Evolutionary conservation across 2,113 vertebrate species (phyloP), one percentile per base, ranked within the genome.

Genomic region (Calidris pugnax): DNA sequence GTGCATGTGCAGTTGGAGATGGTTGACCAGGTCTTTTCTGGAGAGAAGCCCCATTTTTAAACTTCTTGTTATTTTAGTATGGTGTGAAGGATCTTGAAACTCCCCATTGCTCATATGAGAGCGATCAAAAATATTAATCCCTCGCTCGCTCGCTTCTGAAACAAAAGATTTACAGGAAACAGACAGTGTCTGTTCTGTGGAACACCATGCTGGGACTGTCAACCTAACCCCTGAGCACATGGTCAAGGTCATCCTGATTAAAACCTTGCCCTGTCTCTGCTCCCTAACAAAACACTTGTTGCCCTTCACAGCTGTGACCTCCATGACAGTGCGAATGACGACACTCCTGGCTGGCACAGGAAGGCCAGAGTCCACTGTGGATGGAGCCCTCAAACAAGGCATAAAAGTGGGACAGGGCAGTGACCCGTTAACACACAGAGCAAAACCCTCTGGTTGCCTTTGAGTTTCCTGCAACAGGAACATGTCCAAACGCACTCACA

Each of bases 91-190:
- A 63, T 12, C 45, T 45, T 64, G 21, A 37, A 57, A 14, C 4
- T 76, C 51, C 27, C 41, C 8, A 1, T 9, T 23, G 26, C 28
- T 76, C 1, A 0, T 24, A 19, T 0, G 4, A 64, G n/a, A 47
- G 28, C 35, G 55, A 78, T 27, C 10, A 59, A 28, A 85, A 83
- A 45, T 19, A 59, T 28, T 2, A 35, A 85, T 28, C 18, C 23
- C 26, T 14, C 7, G 27, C 27, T 62, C 37, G 22, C 30, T 59
- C 28, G 1, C 9, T 10, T 23, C 53, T 16, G 41, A 63, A 68
- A 86, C 2, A 19, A 55, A 75, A 37, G 22, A 35, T 67, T 78
- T 73, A 73, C 28, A 51, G 59, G 22, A 26, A 48, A 16, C 13
- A 48, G 55, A 24, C 2, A 7, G 3, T 4, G 11, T 39, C 64